Evolutionary conservation across 2,113 vertebrate genomes (phyloP), one percentile per base, ranked within the genome.

Genomic region (Ptilonorhynchus violaceus): DNA sequence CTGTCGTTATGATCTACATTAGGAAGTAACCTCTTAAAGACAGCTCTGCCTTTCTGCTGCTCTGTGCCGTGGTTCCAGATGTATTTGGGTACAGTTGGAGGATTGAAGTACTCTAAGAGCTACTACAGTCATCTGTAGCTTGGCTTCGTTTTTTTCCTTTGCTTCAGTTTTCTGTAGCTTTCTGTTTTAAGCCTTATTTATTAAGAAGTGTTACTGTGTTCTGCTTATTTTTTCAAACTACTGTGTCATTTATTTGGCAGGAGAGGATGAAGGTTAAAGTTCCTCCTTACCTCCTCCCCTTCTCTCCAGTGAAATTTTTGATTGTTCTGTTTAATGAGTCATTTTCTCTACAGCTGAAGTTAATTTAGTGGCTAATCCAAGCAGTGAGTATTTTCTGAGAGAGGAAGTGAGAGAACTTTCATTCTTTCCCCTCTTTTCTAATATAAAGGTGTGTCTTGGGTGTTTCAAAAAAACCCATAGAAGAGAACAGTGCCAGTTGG

Each of bases 261-360:
- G 53, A 88, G 39, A 83, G 7, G 25, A 70, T 33, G 31, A 84
- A 97, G 90, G 93, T 96, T 95, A 66, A 89, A 88, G 85, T 92
- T 92, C 77, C 42, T 86, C 18, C 28, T 79, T 91, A 89, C 95
- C 91, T 92, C 93, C 80, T 95, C 94, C 89, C 80, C 39, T 75
- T 85, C 60, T 72, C 83, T 87, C 25, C 56, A 92, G 59, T 93
- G 83, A 95, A 93, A 75, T 91, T 94, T 96, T 74, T 94, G 90
- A 93, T 93, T 94, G 85, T 93, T 95, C 80, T 93, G 35, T 92
- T 91, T 87, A 87, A 93, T 93, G 93, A 96, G 83, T 92, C 91
- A 94, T 97, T 92, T 96, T 95, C 83, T 96, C 56, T 96, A 67
- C 93, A 96, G 92, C 96, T 97, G 96, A 96, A 95, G 58, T 93